phyloP scores from a whole-genome alignment of 1,140 invertebrate genomes.

The Hyphantria cunea region DNA sequence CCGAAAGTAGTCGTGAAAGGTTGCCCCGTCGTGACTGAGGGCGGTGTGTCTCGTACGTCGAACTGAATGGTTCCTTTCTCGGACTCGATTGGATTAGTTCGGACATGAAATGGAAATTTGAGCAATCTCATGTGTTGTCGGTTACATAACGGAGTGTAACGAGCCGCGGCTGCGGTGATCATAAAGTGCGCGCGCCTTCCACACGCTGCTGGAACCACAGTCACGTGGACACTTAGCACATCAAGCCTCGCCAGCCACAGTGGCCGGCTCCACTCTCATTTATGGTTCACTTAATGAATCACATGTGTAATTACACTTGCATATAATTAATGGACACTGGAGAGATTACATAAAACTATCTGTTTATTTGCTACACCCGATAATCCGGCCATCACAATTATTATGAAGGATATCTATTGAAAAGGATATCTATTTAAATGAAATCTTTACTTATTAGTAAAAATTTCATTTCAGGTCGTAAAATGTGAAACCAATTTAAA shows the following conservation, averaged over 20 bases:
- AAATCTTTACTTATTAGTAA: too few species aligned
- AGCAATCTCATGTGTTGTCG: conserved; percentile 37
- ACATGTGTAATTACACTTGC: conserved; percentile 56
- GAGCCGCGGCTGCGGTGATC: conserved; percentile 15
- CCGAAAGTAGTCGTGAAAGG: conserved; percentile 74
- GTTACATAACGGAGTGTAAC: conserved; percentile 47
- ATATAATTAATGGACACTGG: conserved; percentile 45
- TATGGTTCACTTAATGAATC: conserved; percentile 54
- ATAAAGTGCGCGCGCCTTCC: too few species aligned
- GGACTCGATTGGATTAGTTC: conserved; percentile 49
- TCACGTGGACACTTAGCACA: conserved; percentile 2
- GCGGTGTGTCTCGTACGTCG: conserved; percentile 32
- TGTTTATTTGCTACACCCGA: conserved; percentile 28
- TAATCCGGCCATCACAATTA: neutral
- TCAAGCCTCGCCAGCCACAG: neutral
- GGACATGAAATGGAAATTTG: conserved; percentile 54
- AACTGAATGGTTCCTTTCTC: conserved; percentile 53
- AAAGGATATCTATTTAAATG: conserved; percentile 4
- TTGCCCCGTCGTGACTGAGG: conserved; percentile 38
- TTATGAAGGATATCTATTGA: conserved; percentile 24
- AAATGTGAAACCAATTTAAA: too few species aligned
- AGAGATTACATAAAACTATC: conserved; percentile 43
- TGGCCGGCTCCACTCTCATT: conserved; percentile 33
- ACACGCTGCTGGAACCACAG: neutral
- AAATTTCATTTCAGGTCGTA: too few species aligned